Conservation (phyloP, 2,888 invertebrate species). For the Apomyelois bistriatella region DNA sequence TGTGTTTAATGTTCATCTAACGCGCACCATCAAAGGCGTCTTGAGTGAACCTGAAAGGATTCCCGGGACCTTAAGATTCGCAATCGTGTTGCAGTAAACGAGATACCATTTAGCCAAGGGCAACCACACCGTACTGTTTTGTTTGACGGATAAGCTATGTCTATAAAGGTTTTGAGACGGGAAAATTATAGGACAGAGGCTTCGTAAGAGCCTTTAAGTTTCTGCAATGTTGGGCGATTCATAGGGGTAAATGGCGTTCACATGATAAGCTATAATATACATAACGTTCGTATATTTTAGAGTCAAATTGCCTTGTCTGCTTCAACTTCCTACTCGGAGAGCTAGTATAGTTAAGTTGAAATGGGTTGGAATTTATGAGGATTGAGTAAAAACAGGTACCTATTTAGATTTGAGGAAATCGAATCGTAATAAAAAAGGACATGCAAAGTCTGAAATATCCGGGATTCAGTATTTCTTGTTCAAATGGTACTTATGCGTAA, state of each 20-base stretch:
- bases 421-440: conserved; percentile 32
- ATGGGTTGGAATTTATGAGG: conserved; percentile 13
- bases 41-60: conserved; percentile 53
- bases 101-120: conserved; percentile 71
- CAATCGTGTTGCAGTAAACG: conserved; percentile 67
- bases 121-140: conserved; percentile 44
- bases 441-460: conserved; percentile 11
- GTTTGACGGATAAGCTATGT: conserved; percentile 45
- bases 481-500: no score
- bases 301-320: not conserved
- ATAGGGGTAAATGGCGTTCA: conserved; percentile 12
- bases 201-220: conserved; percentile 24
- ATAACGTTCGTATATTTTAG: not conserved
- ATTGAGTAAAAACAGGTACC: conserved; percentile 23
- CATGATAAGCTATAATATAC: conserved; percentile 4
- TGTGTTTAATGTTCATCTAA: conserved; percentile 36
- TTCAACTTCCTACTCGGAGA: not conserved
- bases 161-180: conserved; percentile 44
- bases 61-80: conserved; percentile 43
- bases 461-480: not conserved
- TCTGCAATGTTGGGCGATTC: conserved; percentile 17
- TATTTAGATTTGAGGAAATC: conserved; percentile 18
- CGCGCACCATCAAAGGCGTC: conserved; percentile 59
- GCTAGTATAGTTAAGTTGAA: conserved; percentile 5
- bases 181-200: conserved; percentile 47